Conservation (phyloP, 1,140 invertebrate species). For the Pomacea maculata region DNA sequence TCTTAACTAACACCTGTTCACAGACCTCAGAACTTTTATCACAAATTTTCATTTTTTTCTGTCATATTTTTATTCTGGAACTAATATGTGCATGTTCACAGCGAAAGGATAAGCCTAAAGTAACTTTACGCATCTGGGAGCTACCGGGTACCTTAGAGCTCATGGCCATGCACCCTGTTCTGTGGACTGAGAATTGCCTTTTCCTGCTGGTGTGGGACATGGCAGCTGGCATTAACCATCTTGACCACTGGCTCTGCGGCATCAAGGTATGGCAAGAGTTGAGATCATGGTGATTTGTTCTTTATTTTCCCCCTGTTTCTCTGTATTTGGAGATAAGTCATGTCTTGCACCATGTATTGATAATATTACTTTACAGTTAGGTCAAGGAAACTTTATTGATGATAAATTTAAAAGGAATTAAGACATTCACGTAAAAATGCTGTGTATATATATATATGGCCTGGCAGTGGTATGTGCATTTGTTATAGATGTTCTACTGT, state of each 20-base stretch:
- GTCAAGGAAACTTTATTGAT: too few relatives aligned
- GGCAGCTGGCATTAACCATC: conserved; percentile 38
- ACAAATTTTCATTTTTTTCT: neutral
- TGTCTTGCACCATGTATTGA: neutral
- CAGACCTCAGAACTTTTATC: too few relatives aligned
- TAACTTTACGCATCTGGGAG: conserved; percentile 54
- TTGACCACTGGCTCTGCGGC: conserved; percentile 49
- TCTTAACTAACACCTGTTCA: too few relatives aligned
- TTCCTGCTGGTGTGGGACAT: conserved; percentile 57
- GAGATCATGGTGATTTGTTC: neutral
- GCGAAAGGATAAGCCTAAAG: conserved; percentile 27
- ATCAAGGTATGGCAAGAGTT: conserved; percentile 46
- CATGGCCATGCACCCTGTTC: conserved; percentile 48
- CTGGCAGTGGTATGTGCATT: neutral
- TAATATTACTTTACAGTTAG: neutral
- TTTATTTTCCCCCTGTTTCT: neutral
- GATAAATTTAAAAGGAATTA: neutral
- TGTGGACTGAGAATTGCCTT: conserved; percentile 49
- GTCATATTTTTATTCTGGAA: neutral
- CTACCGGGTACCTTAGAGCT: conserved; percentile 46
- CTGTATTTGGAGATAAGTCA: neutral
- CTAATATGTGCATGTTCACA: conserved; percentile 10
- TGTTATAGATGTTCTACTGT: neutral
- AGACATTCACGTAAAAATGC: too few relatives aligned
- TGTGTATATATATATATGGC: too few relatives aligned